Base-by-base conservation (phyloP, 2,113 vertebrate species). In the Clupea harengus region DNA sequence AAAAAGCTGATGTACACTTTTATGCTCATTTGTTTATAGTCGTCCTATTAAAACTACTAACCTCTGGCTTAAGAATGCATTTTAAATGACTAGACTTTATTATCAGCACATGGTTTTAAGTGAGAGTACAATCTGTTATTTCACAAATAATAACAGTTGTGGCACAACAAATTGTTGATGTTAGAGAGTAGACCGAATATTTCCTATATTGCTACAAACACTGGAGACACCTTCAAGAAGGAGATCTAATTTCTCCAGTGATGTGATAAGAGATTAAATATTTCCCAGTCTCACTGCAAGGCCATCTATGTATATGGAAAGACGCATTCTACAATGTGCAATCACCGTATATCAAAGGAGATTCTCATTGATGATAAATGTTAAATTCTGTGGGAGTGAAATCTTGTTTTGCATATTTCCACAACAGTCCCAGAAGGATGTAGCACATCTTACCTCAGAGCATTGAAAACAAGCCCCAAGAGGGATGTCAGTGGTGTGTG, bases 381-480 rank as follows among this genome's bases (percentile, higher is more conserved):
- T 15, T 78, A 28, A 78, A 78, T 32, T 78, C 84, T 88, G 88
- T 91, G 90, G 92, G 90, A 89, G 87, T 88, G 75, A 88, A 90
- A 86, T 83, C 75, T 91, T 93, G 85, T 87, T 87, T 84, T 83
- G 49, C 49, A 81, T 64, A 86, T 91, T 92, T 92, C 91, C 93
- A 91, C 83, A 83, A 25, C 67, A 89, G 91, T 91, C 91, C 92
- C 93, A 86, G 84, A 86, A 81, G 32, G 91, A 90, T 93, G 92
- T 93, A 92, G 90, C 92, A 91, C 86, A 88, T 92, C 94, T 94
- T 93, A 91, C 92, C 94, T 95, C 90, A 89, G 93, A 96, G 95
- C 95, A 92, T 93, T 91, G 92, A 94, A 94, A 95, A 96, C 94
- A 95, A 94, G 94, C 93, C 94, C 93, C 92, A 87, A 89, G 94